Base-by-base conservation (phyloP, 2,888 invertebrate species). In the Dynastes maya region DNA sequence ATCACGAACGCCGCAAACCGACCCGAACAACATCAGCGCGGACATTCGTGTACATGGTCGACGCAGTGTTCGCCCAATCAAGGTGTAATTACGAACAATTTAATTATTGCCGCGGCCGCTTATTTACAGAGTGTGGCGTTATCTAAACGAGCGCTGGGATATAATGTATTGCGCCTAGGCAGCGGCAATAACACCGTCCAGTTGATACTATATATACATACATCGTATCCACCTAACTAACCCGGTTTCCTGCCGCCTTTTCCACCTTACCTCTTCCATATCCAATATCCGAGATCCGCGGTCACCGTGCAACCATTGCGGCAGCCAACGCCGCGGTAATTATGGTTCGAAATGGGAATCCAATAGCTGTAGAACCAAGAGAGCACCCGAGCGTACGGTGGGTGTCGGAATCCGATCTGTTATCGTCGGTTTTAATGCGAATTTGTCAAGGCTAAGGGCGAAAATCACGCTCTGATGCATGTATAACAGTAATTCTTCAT, bases 381-480 rank as follows among this genome's bases (percentile, higher is more conserved):
- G 81, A 65, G 32, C 29, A 27, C 80, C 67, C 81, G 81, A 65
- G 32, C 29, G 63, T 78, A 67, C 81, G 79, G 83, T 84, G 83
- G 84, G 84, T 84, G 84, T 83, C 81, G 83, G 84, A 84, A 84
- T 85, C 64, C 78, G 63, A 49, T 63, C 64, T n/a, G 83, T 83
- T 84, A 85, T 84, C 82, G 29, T 63, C 8, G 55, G 16, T 22
- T n/a, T 22, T 58, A 58, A 58, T 22, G 22, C 55, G 16, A 58
- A 58, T 58, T 45, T 45, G 45, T 45, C 45, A 45, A 8, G 45
- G 45, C 45, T 45, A 8, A 45, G 45, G 45, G 45, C 45, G 45
- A 45, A 45, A 8, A 45, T 45, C 45, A 45, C 45, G 45, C 45
- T 8, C 45, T 11, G 45, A 45, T 45, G 45, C 45, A 45, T 45